phyloP scores from a whole-genome alignment of 2,113 vertebrate genomes.

The Apus apus region DNA sequence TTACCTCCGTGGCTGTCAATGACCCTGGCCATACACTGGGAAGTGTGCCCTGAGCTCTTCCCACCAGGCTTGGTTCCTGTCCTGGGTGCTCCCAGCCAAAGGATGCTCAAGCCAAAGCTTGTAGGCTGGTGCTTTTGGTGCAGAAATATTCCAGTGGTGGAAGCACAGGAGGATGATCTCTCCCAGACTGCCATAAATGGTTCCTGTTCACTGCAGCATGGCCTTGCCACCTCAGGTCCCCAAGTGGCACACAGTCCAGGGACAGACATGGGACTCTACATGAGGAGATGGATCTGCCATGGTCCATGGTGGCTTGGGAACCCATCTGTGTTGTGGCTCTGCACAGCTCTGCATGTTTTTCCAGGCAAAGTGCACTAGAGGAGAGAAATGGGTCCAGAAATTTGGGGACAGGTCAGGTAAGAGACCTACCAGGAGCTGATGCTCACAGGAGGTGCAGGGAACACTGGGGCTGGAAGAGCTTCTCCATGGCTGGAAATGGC shows the following conservation, averaged over 20 bases:
- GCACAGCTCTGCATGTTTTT: neutral
- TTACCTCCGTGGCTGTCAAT: neutral
- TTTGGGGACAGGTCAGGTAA: neutral
- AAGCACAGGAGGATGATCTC: neutral
- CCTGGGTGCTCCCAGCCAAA: neutral
- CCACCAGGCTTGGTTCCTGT: neutral
- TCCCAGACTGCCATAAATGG: neutral
- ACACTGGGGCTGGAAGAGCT: neutral
- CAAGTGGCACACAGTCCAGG: neutral
- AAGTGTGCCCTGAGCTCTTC: neutral
- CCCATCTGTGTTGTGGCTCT: rapidly evolving
- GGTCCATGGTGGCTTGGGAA: neutral
- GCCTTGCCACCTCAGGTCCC: neutral
- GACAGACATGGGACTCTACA: neutral
- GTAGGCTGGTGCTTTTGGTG: neutral
- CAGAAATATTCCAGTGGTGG: neutral
- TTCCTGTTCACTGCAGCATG: neutral
- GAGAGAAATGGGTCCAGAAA: neutral
- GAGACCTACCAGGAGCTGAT: neutral
- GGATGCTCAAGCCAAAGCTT: neutral
- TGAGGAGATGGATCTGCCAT: neutral
- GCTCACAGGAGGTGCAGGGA: neutral
- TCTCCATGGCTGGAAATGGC: neutral
- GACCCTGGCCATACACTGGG: neutral
- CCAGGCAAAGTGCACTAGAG: neutral